Base-by-base conservation (phyloP, 2,113 vertebrate genomes). In the Leptobrachium ailaonicum region DNA sequence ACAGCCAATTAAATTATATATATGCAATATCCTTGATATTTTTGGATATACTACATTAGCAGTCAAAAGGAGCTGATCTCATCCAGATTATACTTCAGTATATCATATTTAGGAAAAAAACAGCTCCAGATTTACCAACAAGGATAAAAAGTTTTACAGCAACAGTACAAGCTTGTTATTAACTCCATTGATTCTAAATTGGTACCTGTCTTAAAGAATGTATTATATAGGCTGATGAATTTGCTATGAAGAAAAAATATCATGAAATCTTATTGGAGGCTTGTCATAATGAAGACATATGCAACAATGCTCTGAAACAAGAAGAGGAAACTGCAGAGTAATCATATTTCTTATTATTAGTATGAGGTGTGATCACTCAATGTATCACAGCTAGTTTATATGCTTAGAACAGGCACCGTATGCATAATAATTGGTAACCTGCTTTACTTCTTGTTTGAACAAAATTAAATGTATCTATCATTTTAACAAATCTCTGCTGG, bases 401-500 rank as follows among this genome's bases (percentile, higher is more conserved):
- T 63, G 20, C 54, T 83, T 71, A 67, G 82, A 88, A 86, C 80
- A 47, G 47, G 83, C 53, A 40, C 47, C 14, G 75, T 80, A 75
- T 85, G 80, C 75, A 85, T 86, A 87, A 84, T 73, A 87, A 84
- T 85, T 87, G 84, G 77, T 83, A 86, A 84, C 74, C 63, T 83
- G 54, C 86, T 85, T 41, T 83, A 80, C 82, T 86, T 76, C 86
- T 87, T 86, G 75, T 88, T 86, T 86, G 83, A 77, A 82, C 85
- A 86, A 91, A 91, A 92, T 91, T 90, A 91, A 92, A 90, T 85
- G 76, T 81, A 89, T 91, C 87, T 32, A 91, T 93, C 90, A 89
- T 88, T 86, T 43, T 86, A 90, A 90, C 80, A 89, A 89, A 89
- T 78, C 69, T 87, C 82, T 90, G 86, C 78, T 75, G 88, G 83